Evolutionary conservation across 2,888 invertebrate genomes (phyloP).

Genomic region (Lepetodrilus schrolli): DNA sequence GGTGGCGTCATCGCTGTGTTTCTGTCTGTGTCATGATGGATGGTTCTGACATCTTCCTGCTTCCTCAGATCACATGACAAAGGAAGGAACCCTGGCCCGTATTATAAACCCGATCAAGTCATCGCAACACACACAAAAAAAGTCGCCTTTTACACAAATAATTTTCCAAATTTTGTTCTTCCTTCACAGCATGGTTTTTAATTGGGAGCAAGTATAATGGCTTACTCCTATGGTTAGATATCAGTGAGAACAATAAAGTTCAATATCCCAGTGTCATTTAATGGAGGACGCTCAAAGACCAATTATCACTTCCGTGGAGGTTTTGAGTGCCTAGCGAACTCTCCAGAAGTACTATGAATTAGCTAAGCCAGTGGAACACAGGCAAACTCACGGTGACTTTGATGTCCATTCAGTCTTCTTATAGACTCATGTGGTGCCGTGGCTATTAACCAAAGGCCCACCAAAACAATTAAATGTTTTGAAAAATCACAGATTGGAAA

Average conservation of each 20-base stretch:
- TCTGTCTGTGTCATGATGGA: not conserved
- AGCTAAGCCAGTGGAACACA: not conserved
- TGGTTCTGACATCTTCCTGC: not conserved
- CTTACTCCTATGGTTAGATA: not conserved
- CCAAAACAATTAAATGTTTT: not conserved
- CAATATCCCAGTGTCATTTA: not conserved
- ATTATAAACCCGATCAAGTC: not conserved
- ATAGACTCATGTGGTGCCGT: not conserved
- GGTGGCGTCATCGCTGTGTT: not conserved
- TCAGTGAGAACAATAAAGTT: not conserved
- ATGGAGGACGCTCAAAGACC: not conserved
- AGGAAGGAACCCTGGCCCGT: not conserved
- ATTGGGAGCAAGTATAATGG: not conserved
- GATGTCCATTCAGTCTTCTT: not conserved
- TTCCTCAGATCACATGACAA: not conserved
- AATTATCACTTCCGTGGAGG: not conserved
- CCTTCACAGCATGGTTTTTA: not conserved
- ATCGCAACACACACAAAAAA: too few species aligned
- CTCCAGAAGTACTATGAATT: not conserved
- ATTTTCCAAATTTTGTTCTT: too few species aligned
- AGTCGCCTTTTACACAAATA: too few species aligned
- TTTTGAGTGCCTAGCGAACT: not conserved
- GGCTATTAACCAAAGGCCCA: not conserved
- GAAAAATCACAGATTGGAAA: not conserved
- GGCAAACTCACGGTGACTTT: not conserved